Evolutionary conservation across 2,797 vertebrate genomes (phyloP), one percentile per base, ranked within the genome.

Genomic region (Gallirallus australis): DNA sequence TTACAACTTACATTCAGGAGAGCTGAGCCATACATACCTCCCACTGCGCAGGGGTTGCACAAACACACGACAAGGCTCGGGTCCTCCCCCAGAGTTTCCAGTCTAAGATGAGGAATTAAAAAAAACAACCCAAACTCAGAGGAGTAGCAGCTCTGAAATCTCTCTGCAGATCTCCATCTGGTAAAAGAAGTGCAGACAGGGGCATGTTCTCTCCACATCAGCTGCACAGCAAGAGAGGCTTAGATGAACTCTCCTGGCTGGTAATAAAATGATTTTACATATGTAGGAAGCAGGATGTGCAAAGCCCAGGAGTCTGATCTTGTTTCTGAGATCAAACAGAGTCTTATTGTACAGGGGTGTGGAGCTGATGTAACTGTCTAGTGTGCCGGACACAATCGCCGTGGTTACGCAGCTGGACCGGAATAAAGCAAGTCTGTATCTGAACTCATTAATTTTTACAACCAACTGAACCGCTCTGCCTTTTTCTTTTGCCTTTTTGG

Each of bases 371-470:
- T 98, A 97, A 98, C 97, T 97, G 97, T 98, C 98, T 98, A 97
- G 97, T 96, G 98, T 97, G 98, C 98, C 96, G 97, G 97, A 98
- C 94, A 96, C 96, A 96, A 98, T 98, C 95, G 94, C 98, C 97
- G 94, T 98, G 98, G 98, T 98, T 98, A 98, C 98, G 96, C 98
- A 98, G 98, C 98, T 98, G 98, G 98, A 98, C 98, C 97, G 98
- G 98, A 98, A 98, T 98, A 97, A 98, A 98, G 97, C 97, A 97
- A 97, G 97, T 97, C 97, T 98, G 98, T 97, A 98, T 98, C 97
- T 97, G 97, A 98, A 98, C 98, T 98, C 98, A 98, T 98, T 98
- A 98, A 98, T 97, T 98, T 98, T 98, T 98, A 98, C 98, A 98
- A 98, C 98, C 97, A 98, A 97, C 97, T 97, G 97, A 97, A 97